Base-by-base conservation (phyloP, 2,888 invertebrate genomes). In the Epsilonema sp. region DNA sequence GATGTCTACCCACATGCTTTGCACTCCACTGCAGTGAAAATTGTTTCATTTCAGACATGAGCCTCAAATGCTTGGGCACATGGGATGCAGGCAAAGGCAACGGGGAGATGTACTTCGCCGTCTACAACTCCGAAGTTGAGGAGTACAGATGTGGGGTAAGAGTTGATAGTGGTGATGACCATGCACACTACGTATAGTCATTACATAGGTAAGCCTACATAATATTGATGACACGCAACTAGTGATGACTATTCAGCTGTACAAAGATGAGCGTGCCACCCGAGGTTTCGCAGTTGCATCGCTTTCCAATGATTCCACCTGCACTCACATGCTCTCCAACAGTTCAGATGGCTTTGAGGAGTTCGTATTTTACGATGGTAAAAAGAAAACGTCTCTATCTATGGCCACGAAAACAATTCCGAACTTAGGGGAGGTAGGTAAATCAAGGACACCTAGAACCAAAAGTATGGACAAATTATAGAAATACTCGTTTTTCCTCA, bases 91-190 rank as follows among this genome's bases (percentile, higher is more conserved):
- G 43, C 16, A 4, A 31, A 26, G 25, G 3, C 11, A n/a, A 16
- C 13, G 37, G 39, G 3, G 40, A 44, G 23, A 46, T n/a, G n/a
- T 48, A 37, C 24, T 48, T 48, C 25, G 48, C 43, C 13, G 39
- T 45, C 11, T 48, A 48, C 45, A 48, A 48, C 26, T 3, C 16
- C 4, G 8, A 19, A 3, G 38, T 26, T n/a, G 45, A 48, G 5
- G 48, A 48, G 24, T 48, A 46, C 26, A n/a, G 48, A 24, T 48
- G 48, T 22, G 48, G 48, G 21, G 48, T 48, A 46, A 45, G 26
- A 26, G 20, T 31, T 31, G 16, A 16, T 8, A 31, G 16, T 11
- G 31, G 31, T 16, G 16, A 16, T 16, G 16, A 8, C 31, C 31
- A 31, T 11, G 8, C 31, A 8, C 16, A 31, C 31, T 16, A 31